These are phyloP conservation scores for Archips xylosteana DNA, from an alignment of 2,888 invertebrate species.

Conservation along the genomic window DNA sequence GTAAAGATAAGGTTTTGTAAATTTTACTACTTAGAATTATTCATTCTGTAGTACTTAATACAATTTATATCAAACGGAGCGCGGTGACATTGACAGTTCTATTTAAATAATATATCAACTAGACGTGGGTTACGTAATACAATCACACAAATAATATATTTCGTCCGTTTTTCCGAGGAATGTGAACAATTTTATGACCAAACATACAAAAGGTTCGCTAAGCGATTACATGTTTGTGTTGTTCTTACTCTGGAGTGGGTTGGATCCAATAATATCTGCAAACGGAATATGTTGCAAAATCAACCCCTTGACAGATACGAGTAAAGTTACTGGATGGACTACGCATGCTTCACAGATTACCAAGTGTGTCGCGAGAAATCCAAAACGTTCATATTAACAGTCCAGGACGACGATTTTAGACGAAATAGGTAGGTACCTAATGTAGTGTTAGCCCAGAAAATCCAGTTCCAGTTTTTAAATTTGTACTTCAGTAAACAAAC, in stretches of 20 bases:
- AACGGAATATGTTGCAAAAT: neutral
- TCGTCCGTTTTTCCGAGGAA: slow-evolving; percentile 22
- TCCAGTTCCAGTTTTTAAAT: no score
- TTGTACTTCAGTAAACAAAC: no score
- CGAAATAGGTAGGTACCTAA: no score
- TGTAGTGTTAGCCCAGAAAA: no score
- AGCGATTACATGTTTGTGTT: slow-evolving; percentile 53
- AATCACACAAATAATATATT: slow-evolving; percentile 21
- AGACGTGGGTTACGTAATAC: slow-evolving; percentile 18
- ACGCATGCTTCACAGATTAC: neutral
- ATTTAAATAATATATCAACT: slow-evolving; percentile 22
- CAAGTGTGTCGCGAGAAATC: neutral
- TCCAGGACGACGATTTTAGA: no score
- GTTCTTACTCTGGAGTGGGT: neutral
- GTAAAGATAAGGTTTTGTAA: neutral
- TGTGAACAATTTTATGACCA: slow-evolving; percentile 46
- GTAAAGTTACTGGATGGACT: slow-evolving; percentile 17
- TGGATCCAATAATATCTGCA: slow-evolving; percentile 15
- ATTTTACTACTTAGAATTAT: neutral
- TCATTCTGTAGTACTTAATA: neutral
- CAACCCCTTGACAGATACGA: neutral
- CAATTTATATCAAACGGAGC: neutral
- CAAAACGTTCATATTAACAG: no score
- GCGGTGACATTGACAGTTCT: neutral
- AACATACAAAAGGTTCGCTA: slow-evolving; percentile 55